Conservation (phyloP, 2,797 vertebrate species). For the Enteromius fasciolatus region DNA sequence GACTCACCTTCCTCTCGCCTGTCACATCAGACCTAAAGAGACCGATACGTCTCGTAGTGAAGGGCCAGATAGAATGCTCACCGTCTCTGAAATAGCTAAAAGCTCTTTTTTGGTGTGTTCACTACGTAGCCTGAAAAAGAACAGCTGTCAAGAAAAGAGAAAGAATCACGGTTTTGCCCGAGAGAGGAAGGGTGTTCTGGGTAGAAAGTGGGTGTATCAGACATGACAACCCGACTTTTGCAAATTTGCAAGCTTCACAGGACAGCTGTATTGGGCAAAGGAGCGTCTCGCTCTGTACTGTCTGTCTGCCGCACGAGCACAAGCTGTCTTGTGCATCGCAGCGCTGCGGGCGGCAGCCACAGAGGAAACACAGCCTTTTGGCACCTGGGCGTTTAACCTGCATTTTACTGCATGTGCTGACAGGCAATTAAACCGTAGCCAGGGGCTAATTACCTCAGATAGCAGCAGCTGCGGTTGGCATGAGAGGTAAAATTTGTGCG, state of each 20-base stretch:
- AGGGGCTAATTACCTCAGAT: conserved; percentile 74
- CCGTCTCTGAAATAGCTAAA: conserved; percentile 60
- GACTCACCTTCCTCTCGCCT: conserved; percentile 70
- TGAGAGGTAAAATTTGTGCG: conserved; percentile 19
- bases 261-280: conserved; percentile 52
- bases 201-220: conserved; percentile 50
- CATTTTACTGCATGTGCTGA: conserved; percentile 64
- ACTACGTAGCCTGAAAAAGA: conserved; percentile 40
- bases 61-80: conserved; percentile 33
- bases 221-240: conserved; percentile 58
- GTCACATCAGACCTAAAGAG: conserved; percentile 76
- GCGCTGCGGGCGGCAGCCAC: conserved; percentile 52
- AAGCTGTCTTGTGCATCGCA: conserved; percentile 59
- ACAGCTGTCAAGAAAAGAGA: conserved; percentile 44
- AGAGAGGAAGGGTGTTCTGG: conserved; percentile 22
- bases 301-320: conserved; percentile 53
- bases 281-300: conserved; percentile 61
- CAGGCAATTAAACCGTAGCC: conserved; percentile 74
- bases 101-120: conserved; percentile 50
- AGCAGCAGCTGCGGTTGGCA: conserved; percentile 40
- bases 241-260: conserved; percentile 56
- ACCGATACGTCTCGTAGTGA: conserved; percentile 64
- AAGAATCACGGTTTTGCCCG: not conserved
- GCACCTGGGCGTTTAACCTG: conserved; percentile 69
- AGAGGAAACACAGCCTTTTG: conserved; percentile 62